phyloP scores from a whole-genome alignment of 1,140 invertebrate genomes.

The Drosophila melanica region DNA sequence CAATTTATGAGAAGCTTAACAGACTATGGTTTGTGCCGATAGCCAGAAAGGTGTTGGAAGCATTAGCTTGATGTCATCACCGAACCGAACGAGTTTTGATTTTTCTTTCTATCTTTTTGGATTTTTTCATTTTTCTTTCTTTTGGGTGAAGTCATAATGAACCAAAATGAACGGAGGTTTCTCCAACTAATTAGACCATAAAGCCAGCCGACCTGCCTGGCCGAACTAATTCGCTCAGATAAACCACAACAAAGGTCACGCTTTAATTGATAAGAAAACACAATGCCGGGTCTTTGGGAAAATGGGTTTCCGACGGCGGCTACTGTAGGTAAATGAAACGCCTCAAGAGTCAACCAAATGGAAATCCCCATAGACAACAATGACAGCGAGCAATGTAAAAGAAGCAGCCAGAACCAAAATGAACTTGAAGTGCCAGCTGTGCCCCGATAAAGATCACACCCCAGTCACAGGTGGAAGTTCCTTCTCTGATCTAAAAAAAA shows the following conservation, averaged over 20 bases:
- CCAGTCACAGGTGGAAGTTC: constrained; percentile 64
- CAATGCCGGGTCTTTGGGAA: constrained; percentile 44
- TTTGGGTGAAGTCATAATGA: constrained; percentile 39
- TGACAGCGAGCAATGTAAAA: constrained; percentile 28
- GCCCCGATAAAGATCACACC: constrained; percentile 77
- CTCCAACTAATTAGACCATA: constrained; percentile 81
- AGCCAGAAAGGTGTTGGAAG: constrained; percentile 23
- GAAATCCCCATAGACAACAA: constrained; percentile 63
- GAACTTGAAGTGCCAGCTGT: constrained; percentile 72
- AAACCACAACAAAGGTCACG: constrained; percentile 82
- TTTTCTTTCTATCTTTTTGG: constrained; percentile 21
- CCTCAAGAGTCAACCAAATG: constrained; percentile 58
- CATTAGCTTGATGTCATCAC: constrained; percentile 66
- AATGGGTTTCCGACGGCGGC: constrained; percentile 39
- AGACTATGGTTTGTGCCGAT: constrained; percentile 8
- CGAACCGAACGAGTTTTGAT: constrained; percentile 34
- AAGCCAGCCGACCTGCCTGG: constrained; percentile 55
- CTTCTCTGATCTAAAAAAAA: constrained; percentile 11
- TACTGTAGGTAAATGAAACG: constrained; percentile 48
- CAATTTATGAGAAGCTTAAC: constrained; percentile 52
- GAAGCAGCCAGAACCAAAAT: constrained; percentile 22
- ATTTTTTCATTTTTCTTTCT: not conserved
- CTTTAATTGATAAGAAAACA: constrained; percentile 82
- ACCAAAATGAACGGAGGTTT: constrained; percentile 52
- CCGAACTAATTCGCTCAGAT: constrained; percentile 74